Base-by-base conservation (phyloP, 2,797 vertebrate species). In the Acestrorhynchus altus region DNA sequence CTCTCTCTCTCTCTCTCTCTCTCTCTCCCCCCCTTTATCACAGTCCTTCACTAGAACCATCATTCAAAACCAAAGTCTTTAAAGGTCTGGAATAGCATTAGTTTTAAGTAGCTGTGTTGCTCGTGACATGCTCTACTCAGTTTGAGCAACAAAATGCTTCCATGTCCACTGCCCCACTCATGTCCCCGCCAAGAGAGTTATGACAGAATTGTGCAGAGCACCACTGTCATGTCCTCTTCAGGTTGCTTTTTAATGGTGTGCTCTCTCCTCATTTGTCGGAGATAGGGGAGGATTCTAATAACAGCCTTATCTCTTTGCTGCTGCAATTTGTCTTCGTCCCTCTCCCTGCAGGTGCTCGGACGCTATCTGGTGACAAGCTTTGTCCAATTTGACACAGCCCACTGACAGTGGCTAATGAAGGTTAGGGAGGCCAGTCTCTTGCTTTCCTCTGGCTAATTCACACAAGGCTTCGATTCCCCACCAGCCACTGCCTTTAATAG, bases 371-470 rank as follows among this genome's bases (percentile, higher is more conserved):
- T 63, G n/a, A 74, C 70, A 20, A 54, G 77, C 83, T 82, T 86
- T 85, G 82, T 84, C 74, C 81, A 26, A 51, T 77, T 81, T 80
- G 42, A 77, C 69, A 74, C 63, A 64, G 78, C 80, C 83, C 40
- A 12, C 84, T 69, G 85, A 86, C 76, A 72, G 75, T 20, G 24
- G 24, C 84, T 91, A 90, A 91, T 91, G 88, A 91, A 92, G 89
- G 90, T 91, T 88, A 87, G 79, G 1, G 28, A 82, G 61, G 84
- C 72, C 85, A 75, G 74, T 60, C 61, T 67, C 46, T 77, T 64
- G 60, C 56, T 60, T 59, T 74, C 81, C 82, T 47, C 6, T 31
- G 52, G 61, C 69, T 74, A 61, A 82, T 67, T 88, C 83, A 69
- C 80, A 83, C 39, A n/a, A 82, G 74, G 81, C 60, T 76, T 73